Percentiles rank a stretch among this genome's conserved stretches.
Evolutionary conservation across 1,140 invertebrate genomes (phyloP).

Genomic region (Chlorops oryzae): DNA sequence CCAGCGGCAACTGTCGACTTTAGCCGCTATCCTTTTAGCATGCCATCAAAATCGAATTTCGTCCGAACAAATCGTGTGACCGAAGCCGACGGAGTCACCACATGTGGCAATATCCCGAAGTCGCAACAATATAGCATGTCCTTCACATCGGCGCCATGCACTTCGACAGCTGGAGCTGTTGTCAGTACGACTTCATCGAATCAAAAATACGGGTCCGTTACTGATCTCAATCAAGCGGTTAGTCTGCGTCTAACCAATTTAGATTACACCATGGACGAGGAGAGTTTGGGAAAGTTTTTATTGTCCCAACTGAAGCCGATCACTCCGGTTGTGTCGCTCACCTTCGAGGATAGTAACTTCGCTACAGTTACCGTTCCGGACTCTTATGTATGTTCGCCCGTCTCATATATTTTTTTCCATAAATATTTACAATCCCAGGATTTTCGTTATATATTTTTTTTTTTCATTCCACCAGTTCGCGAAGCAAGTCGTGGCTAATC

Average conservation of each 20-base stretch:
- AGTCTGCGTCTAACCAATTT: constrained; percentile 46
- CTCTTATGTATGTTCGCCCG: constrained; percentile 33
- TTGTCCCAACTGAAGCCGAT: constrained; percentile 43
- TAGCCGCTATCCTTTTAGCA: no score
- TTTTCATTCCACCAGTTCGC: constrained; percentile 48
- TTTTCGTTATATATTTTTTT: neutral
- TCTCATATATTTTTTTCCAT: neutral
- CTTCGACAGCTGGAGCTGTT: neutral
- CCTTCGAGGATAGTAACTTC: constrained; percentile 40
- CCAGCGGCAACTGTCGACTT: no score
- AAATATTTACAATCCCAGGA: neutral
- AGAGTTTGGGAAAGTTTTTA: constrained; percentile 33
- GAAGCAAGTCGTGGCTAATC: constrained; percentile 74
- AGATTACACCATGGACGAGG: constrained; percentile 42
- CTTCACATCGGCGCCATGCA: neutral
- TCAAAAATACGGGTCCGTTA: constrained; percentile 1
- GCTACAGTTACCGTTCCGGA: constrained; percentile 45
- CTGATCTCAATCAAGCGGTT: constrained; percentile 27
- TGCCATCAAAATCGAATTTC: no score
- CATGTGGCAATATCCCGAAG: neutral
- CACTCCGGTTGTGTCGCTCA: constrained; percentile 39
- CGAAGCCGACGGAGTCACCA: neutral
- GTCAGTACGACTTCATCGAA: neutral
- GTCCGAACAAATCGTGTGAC: no score
- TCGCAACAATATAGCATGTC: no score